Conservation (phyloP, 1,140 invertebrate genomes). For the Stegodyphus dumicola region DNA sequence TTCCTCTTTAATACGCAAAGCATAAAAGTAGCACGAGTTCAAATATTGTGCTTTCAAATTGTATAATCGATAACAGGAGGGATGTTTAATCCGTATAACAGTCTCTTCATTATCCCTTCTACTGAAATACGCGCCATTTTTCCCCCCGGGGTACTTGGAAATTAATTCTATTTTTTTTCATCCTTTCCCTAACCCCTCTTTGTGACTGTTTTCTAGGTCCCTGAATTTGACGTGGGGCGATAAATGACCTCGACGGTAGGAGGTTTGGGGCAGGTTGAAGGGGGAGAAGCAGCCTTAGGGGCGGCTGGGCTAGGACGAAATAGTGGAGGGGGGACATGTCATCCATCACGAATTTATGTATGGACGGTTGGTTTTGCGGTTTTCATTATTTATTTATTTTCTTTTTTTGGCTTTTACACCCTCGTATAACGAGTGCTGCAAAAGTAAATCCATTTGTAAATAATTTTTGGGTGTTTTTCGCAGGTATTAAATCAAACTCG, state of each 20-base stretch:
- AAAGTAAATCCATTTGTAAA: conserved; percentile 46
- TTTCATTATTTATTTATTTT: neutral
- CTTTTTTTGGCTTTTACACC: neutral
- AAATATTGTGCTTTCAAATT: conserved; percentile 23
- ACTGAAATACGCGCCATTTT: conserved; percentile 13
- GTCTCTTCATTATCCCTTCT: conserved; percentile 36
- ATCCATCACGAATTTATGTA: conserved; percentile 50
- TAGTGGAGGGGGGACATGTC: conserved; percentile 4
- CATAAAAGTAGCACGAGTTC: no score
- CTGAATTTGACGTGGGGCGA: conserved; percentile 38
- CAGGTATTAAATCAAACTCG: no score
- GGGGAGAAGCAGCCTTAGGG: neutral
- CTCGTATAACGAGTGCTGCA: conserved; percentile 8
- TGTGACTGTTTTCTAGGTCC: conserved; percentile 41
- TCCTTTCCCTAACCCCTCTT: neutral
- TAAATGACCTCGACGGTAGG: conserved; percentile 30
- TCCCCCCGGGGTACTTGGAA: conserved; percentile 2
- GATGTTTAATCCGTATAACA: conserved; percentile 27
- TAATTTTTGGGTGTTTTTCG: conserved; percentile 4
- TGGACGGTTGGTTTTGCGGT: conserved; percentile 49
- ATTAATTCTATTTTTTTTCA: conserved; percentile 41
- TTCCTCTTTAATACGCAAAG: no score
- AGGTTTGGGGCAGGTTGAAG: neutral
- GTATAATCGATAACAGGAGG: conserved; percentile 26
- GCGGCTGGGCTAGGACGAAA: neutral